Conservation (phyloP, 2,888 invertebrate genomes). For the Hypomecis punctinalis region DNA sequence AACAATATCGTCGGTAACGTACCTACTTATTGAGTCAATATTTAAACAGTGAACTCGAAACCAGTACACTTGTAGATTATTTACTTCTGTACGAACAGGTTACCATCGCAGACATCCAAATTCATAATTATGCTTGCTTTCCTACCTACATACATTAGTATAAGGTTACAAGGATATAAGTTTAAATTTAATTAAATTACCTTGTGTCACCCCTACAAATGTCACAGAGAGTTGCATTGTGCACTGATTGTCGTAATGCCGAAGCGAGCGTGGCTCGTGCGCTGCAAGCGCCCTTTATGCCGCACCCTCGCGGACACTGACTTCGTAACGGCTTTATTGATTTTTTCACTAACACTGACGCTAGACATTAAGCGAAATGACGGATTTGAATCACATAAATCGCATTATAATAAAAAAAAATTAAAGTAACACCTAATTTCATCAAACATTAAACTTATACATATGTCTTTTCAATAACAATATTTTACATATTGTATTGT, state of each 20-base stretch:
- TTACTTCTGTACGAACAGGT: neutral
- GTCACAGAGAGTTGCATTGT: conserved; percentile 61
- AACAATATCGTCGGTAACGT: neutral
- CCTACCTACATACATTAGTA: too few species aligned
- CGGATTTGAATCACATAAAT: neutral
- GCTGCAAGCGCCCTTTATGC: conserved; percentile 66
- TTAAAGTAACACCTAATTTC: neutral
- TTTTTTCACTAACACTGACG: conserved; percentile 80
- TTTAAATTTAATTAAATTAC: conserved; percentile 44
- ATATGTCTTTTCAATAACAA: too few species aligned
- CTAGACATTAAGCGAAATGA: conserved; percentile 19
- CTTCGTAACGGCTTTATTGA: conserved; percentile 80
- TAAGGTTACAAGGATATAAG: neutral
- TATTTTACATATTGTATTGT: neutral
- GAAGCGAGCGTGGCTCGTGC: conserved; percentile 69
- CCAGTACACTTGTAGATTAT: neutral
- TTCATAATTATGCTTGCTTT: too few species aligned
- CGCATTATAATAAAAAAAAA: neutral
- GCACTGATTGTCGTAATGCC: conserved; percentile 66
- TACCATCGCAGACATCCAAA: too few species aligned
- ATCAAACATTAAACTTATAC: too few species aligned
- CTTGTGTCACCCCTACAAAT: conserved; percentile 59
- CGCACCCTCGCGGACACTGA: conserved; percentile 78
- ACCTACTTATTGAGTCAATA: neutral
- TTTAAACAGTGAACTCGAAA: neutral